Evolutionary conservation across 2,797 vertebrate genomes (phyloP), one percentile per base, ranked within the genome.

Genomic region (Selene dorsalis): DNA sequence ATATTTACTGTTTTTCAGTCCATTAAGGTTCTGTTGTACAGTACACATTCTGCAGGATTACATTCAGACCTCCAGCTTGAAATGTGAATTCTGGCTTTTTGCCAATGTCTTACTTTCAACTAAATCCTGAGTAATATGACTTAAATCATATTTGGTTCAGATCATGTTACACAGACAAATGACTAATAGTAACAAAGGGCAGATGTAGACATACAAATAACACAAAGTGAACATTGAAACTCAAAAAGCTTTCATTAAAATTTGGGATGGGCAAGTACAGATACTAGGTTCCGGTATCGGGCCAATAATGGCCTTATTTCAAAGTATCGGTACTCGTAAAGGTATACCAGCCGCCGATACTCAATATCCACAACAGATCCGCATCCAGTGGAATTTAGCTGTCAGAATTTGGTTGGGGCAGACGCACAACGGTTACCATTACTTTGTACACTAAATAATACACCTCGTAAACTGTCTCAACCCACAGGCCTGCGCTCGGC

Each of bases 1-100:
- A 70, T 28, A 12, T 58, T 35, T 20, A 56, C 45, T 61, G 50
- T 43, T 61, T 43, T 32, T 75, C 39, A 60, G 32, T 67, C 55
- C 48, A 35, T 57, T 70, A 65, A 60, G n/a, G 59, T 45, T 59
- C 20, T 22, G 66, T 20, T 64, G 9, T 32, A 58, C 35, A 65
- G 43, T 18, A 57, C 59, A 73, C 28, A 61, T 57, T 32, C 20
- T 43, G 63, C 67, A 28, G 14, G 20, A 12, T 48, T 63, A 43
- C 1, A 12, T 69, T 77, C 50, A 71, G 55, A 58, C 68, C 12
- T 39, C 24, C 45, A 47, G 50, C 38, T 35, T 56, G n/a, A 57
- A 50, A 57, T 45, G 41, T 62, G 39, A 55, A 55, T 47, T 47
- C 20, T 38, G 10, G 35, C 10, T 39, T 13, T 39, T 39, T 24